phyloP scores from a whole-genome alignment of 2,888 invertebrate genomes.

The Crocallis elinguaria region DNA sequence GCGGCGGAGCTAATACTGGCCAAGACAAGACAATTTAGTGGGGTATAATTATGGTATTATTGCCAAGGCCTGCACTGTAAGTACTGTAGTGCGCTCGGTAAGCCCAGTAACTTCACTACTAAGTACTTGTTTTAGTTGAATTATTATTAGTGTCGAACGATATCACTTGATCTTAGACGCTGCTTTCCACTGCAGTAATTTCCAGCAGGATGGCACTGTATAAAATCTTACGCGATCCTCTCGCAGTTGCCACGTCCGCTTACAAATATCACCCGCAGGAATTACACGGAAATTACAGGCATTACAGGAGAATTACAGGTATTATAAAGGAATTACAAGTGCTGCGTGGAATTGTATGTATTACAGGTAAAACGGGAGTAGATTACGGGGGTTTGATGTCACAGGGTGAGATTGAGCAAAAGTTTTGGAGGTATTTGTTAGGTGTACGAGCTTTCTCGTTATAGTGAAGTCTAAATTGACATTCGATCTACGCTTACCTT shows the following conservation, averaged over 20 bases:
- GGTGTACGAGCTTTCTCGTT: neutral
- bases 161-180: neutral
- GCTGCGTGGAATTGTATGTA: constrained; percentile 38
- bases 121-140: neutral
- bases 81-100: no score
- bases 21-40: no score
- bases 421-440: neutral
- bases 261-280: constrained; percentile 57
- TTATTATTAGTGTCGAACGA: neutral
- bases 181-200: constrained; percentile 19
- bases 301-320: constrained; percentile 41
- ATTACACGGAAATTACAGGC: constrained; percentile 59
- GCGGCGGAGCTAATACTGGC: no score
- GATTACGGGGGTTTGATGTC: constrained; percentile 50
- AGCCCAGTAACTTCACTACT: no score
- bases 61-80: no score
- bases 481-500: no score
- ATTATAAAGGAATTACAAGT: constrained; percentile 33
- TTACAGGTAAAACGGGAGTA: constrained; percentile 30
- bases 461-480: no score
- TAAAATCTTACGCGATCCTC: constrained; percentile 43
- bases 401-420: constrained; percentile 26
- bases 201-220: constrained; percentile 40
- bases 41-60: no score
- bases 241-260: constrained; percentile 47